Evolutionary conservation across 2,113 vertebrate genomes (phyloP).

Genomic region (Gymnobelideus leadbeateri): DNA sequence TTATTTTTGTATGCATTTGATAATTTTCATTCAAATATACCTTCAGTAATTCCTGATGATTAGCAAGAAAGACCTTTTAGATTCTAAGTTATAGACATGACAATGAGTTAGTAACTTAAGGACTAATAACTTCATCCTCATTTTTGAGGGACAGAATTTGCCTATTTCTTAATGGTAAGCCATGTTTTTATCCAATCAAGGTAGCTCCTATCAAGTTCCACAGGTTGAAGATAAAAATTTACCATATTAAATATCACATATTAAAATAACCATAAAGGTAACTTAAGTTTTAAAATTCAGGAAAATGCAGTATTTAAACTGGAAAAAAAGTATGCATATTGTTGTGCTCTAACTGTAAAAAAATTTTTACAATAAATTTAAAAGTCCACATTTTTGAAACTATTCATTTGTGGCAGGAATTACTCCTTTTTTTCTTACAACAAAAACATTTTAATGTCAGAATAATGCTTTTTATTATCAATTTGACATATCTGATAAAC

Average conservation of each 20-base stretch:
- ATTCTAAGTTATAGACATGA: not conserved
- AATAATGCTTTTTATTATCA: not conserved
- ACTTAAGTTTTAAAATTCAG: slow-evolving; percentile 51
- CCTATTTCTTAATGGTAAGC: slow-evolving; percentile 35
- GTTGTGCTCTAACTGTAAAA: slow-evolving; percentile 12
- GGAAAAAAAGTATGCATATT: not conserved
- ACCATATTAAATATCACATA: slow-evolving; percentile 2
- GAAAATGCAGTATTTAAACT: slow-evolving; percentile 53
- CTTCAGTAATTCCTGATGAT: slow-evolving; percentile 2
- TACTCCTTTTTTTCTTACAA: not conserved
- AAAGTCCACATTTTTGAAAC: slow-evolving; percentile 35
- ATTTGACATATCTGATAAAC: slow-evolving; percentile 43
- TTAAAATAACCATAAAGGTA: not conserved
- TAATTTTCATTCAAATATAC: slow-evolving; percentile 42
- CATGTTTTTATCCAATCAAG: slow-evolving; percentile 56
- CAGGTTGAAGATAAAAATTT: slow-evolving; percentile 51
- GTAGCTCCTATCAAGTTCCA: slow-evolving; percentile 35
- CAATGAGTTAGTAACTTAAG: not conserved
- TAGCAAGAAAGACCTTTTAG: slow-evolving; percentile 16
- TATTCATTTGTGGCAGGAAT: slow-evolving; percentile 29
- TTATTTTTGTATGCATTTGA: not conserved
- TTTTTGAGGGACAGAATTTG: slow-evolving; percentile 33
- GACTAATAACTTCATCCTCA: slow-evolving; percentile 1
- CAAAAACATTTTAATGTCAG: not conserved
- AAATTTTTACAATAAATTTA: not conserved